Percentiles rank a stretch among this genome's conserved stretches.
These are phyloP conservation scores for Caenorhabditis zanzibari DNA, from an alignment of 2,888 invertebrate genomes.

Conservation along the genomic window DNA sequence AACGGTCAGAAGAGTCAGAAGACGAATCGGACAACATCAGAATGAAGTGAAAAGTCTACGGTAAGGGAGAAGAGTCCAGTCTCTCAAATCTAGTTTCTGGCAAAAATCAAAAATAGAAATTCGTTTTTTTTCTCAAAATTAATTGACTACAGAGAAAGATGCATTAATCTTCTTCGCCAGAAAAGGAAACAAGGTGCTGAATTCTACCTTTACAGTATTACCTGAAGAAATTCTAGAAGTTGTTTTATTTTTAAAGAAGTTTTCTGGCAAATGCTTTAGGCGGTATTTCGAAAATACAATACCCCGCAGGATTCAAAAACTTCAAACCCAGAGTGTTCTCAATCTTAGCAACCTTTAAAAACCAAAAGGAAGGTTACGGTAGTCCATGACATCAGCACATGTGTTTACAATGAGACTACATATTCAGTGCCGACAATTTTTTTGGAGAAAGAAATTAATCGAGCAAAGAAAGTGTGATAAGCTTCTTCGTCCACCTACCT, in stretches of 20 bases:
- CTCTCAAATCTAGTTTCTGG: slow-evolving; percentile 12
- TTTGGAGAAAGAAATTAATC: slow-evolving; percentile 31
- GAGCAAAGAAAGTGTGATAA: slow-evolving; percentile 50
- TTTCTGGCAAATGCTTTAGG: too few species aligned
- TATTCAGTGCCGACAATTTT: slow-evolving; percentile 22
- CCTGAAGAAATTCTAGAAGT: too few species aligned
- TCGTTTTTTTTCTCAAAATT: background rate
- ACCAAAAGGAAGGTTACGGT: background rate
- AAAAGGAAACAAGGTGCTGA: too few species aligned
- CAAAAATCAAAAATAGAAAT: slow-evolving; percentile 51
- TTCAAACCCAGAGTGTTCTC: background rate
- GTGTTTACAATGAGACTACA: slow-evolving; percentile 29
- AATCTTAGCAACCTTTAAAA: background rate
- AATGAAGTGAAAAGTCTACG: background rate
- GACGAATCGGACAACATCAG: slow-evolving; percentile 57
- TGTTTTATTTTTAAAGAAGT: too few species aligned
- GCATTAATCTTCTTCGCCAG: slow-evolving; percentile 55
- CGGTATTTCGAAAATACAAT: too few species aligned
- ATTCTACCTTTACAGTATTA: background rate
- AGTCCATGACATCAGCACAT: slow-evolving; percentile 3
- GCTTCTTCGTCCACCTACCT: slow-evolving; percentile 3
- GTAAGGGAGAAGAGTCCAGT: background rate
- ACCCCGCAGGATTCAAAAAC: background rate
- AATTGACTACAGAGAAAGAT: slow-evolving; percentile 15
- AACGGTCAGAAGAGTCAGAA: slow-evolving; percentile 49